phyloP scores from a whole-genome alignment of 2,797 vertebrate genomes.

The Lepilemur ruficaudatus region DNA sequence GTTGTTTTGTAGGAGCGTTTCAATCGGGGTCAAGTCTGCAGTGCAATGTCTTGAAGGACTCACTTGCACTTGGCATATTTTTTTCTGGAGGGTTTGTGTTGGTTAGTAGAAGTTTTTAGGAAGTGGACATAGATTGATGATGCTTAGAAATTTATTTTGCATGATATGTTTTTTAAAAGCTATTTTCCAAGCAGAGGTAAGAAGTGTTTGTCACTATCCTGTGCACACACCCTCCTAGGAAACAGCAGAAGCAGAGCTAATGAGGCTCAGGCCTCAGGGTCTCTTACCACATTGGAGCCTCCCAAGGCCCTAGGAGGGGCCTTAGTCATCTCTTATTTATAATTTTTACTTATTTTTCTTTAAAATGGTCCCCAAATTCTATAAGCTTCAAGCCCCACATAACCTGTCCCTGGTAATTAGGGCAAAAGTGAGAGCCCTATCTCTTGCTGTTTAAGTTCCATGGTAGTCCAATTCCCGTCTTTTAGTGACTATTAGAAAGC shows the following conservation, averaged over 20 bases:
- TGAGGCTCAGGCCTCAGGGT: neutral
- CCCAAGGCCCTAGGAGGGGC: neutral
- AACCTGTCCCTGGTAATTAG: neutral
- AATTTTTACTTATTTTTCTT: constrained; percentile 3
- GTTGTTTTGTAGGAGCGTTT: constrained; percentile 15
- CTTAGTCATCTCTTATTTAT: neutral
- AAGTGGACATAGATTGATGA: constrained; percentile 5
- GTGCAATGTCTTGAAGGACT: neutral
- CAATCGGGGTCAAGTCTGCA: neutral
- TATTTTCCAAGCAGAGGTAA: neutral
- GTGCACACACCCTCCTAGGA: accelerated
- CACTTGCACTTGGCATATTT: neutral
- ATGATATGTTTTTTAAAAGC: neutral
- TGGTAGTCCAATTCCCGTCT: neutral
- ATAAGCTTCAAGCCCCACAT: neutral
- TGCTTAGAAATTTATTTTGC: constrained; percentile 25
- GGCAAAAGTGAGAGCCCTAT: neutral
- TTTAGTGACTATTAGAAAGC: neutral
- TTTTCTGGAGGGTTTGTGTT: neutral
- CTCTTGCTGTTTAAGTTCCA: neutral
- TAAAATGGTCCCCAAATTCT: neutral
- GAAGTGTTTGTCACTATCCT: neutral
- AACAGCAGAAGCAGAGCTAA: neutral
- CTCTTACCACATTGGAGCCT: neutral
- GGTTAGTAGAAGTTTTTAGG: neutral